Evolutionary conservation across 2,888 invertebrate species (phyloP), one percentile per base, ranked within the genome.

Genomic region (Limnephilus marmoratus): DNA sequence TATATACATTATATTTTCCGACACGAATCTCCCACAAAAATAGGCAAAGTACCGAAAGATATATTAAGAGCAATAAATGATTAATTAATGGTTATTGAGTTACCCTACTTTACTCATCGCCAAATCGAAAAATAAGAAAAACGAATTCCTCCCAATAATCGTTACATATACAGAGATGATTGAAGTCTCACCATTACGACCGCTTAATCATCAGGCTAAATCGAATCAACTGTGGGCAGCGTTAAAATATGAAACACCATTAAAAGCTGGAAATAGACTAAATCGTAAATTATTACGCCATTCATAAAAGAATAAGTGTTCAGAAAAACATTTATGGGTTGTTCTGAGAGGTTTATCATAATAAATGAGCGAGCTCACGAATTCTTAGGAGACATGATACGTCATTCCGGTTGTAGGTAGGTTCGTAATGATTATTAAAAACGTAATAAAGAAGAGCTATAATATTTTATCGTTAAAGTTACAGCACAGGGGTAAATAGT

Each of bases 351-450:
- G 37, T 83, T 83, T 83, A 83, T 83, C 83, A 83, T 83, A 83
- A 83, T 83, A 83, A 83, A 83, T 83, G 83, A 41, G 24, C 31
- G 68, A 24, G 37, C 83, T 83, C 37, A 83, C 83, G 37, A 37
- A 34, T 83, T 37, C 37, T 37, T 18, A 83, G 37, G 37, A 83
- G 83, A 83, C 83, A 83, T 24, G 34, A 83, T 83, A 83, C 83
- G n/a, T 83, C 83, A 83, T 83, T 83, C 2, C 34, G 9, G 37
- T 37, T 37, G 34, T 83, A 83, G 37, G 83, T 83, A 18, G 37
- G 37, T 24, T 83, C 37, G 37, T 83, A 83, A 83, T 86, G 45
- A 86, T 86, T 86, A 86, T 86, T 45, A 45, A 86, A 86, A 41
- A 34, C 34, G 87, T 31, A 87, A 87, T 87, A 37, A 87, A 87